These are phyloP conservation scores for Drosophila meridiana DNA, from an alignment of 2,888 invertebrate species.

Conservation along the genomic window DNA sequence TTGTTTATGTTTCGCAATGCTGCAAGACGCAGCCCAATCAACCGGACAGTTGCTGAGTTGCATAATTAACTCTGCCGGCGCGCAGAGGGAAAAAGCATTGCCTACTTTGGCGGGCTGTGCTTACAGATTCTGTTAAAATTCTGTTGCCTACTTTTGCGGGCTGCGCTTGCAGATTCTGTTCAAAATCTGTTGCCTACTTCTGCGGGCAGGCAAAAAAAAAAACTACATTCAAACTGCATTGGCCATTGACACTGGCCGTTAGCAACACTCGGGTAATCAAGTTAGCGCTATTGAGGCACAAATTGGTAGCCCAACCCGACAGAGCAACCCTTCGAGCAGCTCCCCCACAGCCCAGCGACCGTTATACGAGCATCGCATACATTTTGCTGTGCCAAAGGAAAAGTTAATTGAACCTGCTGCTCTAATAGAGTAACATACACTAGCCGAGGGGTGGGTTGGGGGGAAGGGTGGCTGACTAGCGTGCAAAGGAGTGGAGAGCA, in stretches of 20 bases:
- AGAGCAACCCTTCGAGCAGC: no score
- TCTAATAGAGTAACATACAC: constrained; percentile 57
- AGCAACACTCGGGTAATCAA: constrained; percentile 37
- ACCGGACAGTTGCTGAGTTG: constrained; percentile 15
- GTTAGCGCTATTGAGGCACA: constrained; percentile 30
- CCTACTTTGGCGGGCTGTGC: background rate
- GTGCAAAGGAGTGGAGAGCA: background rate
- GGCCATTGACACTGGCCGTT: constrained; percentile 1
- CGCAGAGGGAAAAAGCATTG: background rate
- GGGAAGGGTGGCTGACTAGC: background rate
- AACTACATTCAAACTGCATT: background rate
- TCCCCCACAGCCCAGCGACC: constrained; percentile 49
- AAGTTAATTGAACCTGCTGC: constrained; percentile 76
- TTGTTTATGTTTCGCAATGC: constrained; percentile 75
- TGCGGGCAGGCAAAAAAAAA: background rate
- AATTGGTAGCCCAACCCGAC: background rate
- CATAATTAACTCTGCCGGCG: constrained; percentile 19
- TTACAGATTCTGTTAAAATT: no score
- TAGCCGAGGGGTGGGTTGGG: background rate
- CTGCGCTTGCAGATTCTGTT: background rate
- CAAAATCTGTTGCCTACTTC: constrained; percentile 22
- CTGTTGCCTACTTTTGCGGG: constrained; percentile 23
- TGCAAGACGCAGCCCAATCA: constrained; percentile 23
- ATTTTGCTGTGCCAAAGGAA: constrained; percentile 72
- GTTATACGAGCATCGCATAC: constrained; percentile 72